Base-by-base conservation (phyloP, 1,140 invertebrate genomes). In the Bombus confusus region DNA sequence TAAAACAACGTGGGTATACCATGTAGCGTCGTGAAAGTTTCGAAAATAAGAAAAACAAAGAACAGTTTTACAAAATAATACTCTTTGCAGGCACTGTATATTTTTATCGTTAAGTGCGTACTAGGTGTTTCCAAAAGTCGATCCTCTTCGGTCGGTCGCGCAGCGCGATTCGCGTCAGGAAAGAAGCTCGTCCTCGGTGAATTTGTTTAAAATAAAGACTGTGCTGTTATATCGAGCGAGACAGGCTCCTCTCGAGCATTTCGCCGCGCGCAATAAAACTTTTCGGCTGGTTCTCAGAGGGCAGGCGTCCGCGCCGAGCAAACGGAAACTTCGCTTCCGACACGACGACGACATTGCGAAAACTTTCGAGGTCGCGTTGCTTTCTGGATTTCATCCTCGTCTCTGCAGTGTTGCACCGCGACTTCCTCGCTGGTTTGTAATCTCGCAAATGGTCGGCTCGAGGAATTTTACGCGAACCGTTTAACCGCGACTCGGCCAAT, bases 241-340 rank as follows among this genome's bases (percentile, higher is more conserved):
- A 34, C 13, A 15, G 28, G 2, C 34, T 66, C 37, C 25, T n/a
- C 41, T 77, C 31, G 9, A 52, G 57, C 62, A 22, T 39, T n/a
- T 62, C 31, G n/a, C 52, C n/a, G 15, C 37, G 52, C 31, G 76
- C 62, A 80, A 84, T 84, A 84, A 84, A 84, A 84, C 76, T 84
- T 47, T 84, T 84, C n/a, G 66, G 39, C 10, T 25, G 41, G 73
- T 52, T 66, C 34, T 39, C 37, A 25, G n/a, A 22, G 39, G n/a
- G 22, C 57, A 52, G 25, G 28, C 74, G 37, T 37, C 52, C 34
- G 25, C 62, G 37, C 6, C 31, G 18, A 41, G 52, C 76, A 62
- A 79, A 80, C 83, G 75, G 68, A 57, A 72, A 80, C 22, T 80
- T 84, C 68, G 18, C 47, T 73, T 72, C 37, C 68, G 47, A n/a